phyloP scores from a whole-genome alignment of 2,888 invertebrate genomes.

The Pheosia gnoma region DNA sequence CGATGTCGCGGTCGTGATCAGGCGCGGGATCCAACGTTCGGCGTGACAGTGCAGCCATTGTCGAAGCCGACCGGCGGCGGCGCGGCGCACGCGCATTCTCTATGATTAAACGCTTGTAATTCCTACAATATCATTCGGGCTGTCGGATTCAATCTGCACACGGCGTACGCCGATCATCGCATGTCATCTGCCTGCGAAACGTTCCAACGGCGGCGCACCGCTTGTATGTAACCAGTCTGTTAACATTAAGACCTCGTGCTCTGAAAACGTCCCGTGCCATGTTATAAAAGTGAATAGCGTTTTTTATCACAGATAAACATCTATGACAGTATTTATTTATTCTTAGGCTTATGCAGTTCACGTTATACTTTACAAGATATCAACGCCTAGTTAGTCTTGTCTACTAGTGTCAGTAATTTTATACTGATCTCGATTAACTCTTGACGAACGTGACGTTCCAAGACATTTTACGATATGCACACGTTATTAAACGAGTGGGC shows the following conservation, averaged over 20 bases:
- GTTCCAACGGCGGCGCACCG: slow-evolving; percentile 41
- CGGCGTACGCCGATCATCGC: slow-evolving; percentile 55
- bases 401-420: slow-evolving; percentile 25
- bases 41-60: slow-evolving; percentile 79
- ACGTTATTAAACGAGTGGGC: slow-evolving; percentile 17
- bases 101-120: slow-evolving; percentile 82
- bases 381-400: slow-evolving; percentile 30
- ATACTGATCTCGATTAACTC: slow-evolving; percentile 4
- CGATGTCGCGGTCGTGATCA: slow-evolving; percentile 84
- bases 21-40: slow-evolving; percentile 72
- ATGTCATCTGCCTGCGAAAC: slow-evolving; percentile 53
- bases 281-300: slow-evolving; percentile 39
- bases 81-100: slow-evolving; percentile 69
- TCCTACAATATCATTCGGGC: slow-evolving; percentile 78
- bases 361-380: slow-evolving; percentile 42
- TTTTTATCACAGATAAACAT: slow-evolving; percentile 30
- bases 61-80: slow-evolving; percentile 63
- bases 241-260: slow-evolving; percentile 54
- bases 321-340: slow-evolving; percentile 41
- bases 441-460: neutral
- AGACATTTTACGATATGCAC: slow-evolving; percentile 1
- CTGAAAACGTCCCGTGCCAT: slow-evolving; percentile 42
- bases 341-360: slow-evolving; percentile 42
- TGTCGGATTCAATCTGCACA: slow-evolving; percentile 74
- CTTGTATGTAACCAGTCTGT: slow-evolving; percentile 46